Percentiles rank a stretch among this genome's conserved stretches.
Conservation (phyloP, 1,140 invertebrate species). For the Popillia japonica region DNA sequence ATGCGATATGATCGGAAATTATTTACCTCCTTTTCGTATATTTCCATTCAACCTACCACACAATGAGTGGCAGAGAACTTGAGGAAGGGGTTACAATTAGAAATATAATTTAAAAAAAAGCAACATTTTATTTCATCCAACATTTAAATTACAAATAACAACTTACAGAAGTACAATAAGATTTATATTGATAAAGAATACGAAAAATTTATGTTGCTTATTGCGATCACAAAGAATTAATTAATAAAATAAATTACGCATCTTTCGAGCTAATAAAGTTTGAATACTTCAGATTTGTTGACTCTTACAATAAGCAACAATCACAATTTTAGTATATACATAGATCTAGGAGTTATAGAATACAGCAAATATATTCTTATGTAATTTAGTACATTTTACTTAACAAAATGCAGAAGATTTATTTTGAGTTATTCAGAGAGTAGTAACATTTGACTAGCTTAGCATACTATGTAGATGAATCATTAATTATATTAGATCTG, state of each 20-base stretch:
- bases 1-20: no score
- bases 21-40: no score
- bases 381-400: constrained; percentile 10
- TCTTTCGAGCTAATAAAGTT: background rate
- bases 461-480: background rate
- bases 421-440: background rate
- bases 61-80: no score
- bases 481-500: background rate
- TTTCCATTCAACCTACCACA: no score
- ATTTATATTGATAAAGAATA: background rate
- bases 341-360: constrained; percentile 5
- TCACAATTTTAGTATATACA: constrained; percentile 23
- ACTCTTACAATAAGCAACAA: constrained; percentile 8
- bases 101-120: constrained; percentile 1
- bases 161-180: constrained; percentile 31
- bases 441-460: background rate
- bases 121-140: constrained; percentile 24
- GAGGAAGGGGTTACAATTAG: no score
- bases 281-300: background rate
- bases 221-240: background rate
- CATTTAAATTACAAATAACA: constrained; percentile 31
- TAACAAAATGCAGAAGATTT: constrained; percentile 27
- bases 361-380: background rate
- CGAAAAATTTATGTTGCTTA: background rate
- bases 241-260: background rate